These are phyloP conservation scores for Penaeus japonicus DNA, from an alignment of 1,140 invertebrate species.

Conservation along the genomic window DNA sequence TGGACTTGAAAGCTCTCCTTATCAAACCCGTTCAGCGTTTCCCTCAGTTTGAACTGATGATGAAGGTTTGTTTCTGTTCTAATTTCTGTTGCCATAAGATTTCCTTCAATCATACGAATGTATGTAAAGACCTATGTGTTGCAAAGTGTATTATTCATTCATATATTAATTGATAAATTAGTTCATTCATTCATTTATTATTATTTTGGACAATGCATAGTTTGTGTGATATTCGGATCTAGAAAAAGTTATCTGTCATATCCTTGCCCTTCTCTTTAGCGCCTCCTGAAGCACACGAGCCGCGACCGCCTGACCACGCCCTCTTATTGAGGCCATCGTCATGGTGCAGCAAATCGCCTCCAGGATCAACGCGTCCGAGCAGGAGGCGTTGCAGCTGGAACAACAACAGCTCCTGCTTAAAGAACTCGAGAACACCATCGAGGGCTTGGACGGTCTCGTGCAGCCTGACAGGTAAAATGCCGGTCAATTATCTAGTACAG, in stretches of 20 bases:
- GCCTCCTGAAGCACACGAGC: conserved; percentile 92
- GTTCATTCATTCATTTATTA: not conserved
- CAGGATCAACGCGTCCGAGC: conserved; percentile 88
- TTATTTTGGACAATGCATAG: not conserved
- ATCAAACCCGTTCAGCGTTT: conserved; percentile 98
- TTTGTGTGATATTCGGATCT: not conserved
- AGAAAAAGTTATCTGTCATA: not conserved
- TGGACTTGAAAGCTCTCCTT: conserved; percentile 91
- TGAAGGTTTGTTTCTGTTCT: conserved; percentile 71
- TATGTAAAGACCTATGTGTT: too few species aligned
- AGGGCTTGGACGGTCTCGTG: conserved; percentile 65
- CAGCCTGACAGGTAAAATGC: conserved; percentile 63
- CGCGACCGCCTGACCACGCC: conserved; percentile 84
- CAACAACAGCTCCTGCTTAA: conserved; percentile 80
- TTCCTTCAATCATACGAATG: too few species aligned
- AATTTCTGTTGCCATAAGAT: not conserved
- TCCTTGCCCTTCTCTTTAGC: conserved; percentile 66
- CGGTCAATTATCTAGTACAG: too few species aligned
- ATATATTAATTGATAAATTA: not conserved
- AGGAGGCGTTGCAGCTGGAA: conserved; percentile 76
- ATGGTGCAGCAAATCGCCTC: conserved; percentile 91
- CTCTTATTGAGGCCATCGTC: conserved; percentile 84
- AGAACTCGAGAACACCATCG: conserved; percentile 79
- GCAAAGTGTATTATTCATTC: not conserved
- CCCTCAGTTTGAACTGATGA: conserved; percentile 92